phyloP scores from a whole-genome alignment of 2,113 vertebrate genomes.

The Isurus oxyrinchus region DNA sequence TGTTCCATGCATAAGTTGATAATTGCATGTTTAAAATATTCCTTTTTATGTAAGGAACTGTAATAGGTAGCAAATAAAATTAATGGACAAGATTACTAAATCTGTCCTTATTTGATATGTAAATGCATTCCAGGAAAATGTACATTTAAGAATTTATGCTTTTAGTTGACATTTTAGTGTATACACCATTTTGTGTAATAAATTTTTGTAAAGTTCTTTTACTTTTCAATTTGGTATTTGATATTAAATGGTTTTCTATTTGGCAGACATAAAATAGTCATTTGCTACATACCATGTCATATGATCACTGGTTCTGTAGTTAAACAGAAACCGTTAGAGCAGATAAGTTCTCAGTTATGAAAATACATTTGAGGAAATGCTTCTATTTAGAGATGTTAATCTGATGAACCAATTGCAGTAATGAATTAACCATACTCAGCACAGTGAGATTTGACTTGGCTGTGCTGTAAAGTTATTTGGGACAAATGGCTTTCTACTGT shows the following conservation, averaged over 20 bases:
- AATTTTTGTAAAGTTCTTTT: constrained; percentile 21
- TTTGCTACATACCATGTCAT: not conserved
- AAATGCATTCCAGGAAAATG: constrained; percentile 1
- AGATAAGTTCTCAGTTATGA: not conserved
- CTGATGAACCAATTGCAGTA: not conserved
- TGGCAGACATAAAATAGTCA: not conserved
- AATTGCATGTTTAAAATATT: constrained; percentile 13
- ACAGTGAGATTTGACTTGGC: not conserved
- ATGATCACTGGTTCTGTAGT: not conserved
- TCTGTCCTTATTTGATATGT: constrained; percentile 5
- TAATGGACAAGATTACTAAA: constrained; percentile 15
- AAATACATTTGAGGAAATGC: not conserved
- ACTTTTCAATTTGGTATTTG: not conserved
- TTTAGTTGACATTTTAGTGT: constrained; percentile 30
- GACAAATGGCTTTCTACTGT: not conserved
- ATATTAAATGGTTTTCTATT: constrained; percentile 5
- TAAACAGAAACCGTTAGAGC: not conserved
- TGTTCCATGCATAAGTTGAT: not conserved
- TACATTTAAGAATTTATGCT: constrained; percentile 30
- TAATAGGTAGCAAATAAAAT: not conserved
- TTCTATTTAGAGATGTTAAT: not conserved
- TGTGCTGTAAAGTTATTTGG: not conserved
- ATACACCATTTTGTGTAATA: constrained; percentile 29
- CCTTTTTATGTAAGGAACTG: not conserved
- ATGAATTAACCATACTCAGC: not conserved